These are phyloP conservation scores for Cryptocheilus praepositus DNA, from an alignment of 2,888 invertebrate genomes.

Conservation along the genomic window DNA sequence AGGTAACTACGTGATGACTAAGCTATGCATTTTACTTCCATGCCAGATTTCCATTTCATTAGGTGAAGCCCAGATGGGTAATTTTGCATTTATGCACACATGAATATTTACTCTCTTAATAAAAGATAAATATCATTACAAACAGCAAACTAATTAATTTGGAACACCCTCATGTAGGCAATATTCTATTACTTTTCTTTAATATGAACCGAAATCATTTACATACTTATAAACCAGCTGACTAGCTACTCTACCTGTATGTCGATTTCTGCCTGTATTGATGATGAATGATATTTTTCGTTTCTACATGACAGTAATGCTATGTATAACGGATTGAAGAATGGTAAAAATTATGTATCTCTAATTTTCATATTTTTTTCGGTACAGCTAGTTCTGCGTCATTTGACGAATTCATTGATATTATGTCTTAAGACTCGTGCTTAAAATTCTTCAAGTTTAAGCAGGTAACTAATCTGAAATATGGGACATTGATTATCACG, in stretches of 20 bases:
- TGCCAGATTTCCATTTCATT: slow-evolving; percentile 32
- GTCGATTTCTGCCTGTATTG: slow-evolving; percentile 41
- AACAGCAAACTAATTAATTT: slow-evolving; percentile 12
- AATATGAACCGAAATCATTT: slow-evolving; percentile 28
- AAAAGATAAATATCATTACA: neutral
- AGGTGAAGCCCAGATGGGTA: slow-evolving; percentile 27
- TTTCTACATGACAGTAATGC: slow-evolving; percentile 17
- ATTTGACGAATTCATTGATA: slow-evolving; percentile 53
- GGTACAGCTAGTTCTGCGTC: slow-evolving; percentile 30
- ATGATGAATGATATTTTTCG: slow-evolving; percentile 35
- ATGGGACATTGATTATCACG: slow-evolving; percentile 9
- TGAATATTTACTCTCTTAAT: neutral
- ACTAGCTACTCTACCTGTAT: slow-evolving; percentile 58
- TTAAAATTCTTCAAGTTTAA: slow-evolving; percentile 31
- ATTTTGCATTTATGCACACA: slow-evolving; percentile 11
- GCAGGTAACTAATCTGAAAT: slow-evolving; percentile 48
- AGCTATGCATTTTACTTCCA: slow-evolving; percentile 33
- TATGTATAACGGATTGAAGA: slow-evolving; percentile 36
- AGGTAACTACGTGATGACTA: slow-evolving; percentile 39
- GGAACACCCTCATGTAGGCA: slow-evolving; percentile 23
- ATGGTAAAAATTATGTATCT: slow-evolving; percentile 34
- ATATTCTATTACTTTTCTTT: slow-evolving; percentile 22
- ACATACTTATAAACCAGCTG: slow-evolving; percentile 37
- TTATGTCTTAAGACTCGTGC: slow-evolving; percentile 36
- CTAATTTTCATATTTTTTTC: slow-evolving; percentile 27